Evolutionary conservation across 35 echinoderm and acorn worm genomes (phyloP), one percentile per base, ranked within the genome.

Genomic region (Diadema setosum): DNA sequence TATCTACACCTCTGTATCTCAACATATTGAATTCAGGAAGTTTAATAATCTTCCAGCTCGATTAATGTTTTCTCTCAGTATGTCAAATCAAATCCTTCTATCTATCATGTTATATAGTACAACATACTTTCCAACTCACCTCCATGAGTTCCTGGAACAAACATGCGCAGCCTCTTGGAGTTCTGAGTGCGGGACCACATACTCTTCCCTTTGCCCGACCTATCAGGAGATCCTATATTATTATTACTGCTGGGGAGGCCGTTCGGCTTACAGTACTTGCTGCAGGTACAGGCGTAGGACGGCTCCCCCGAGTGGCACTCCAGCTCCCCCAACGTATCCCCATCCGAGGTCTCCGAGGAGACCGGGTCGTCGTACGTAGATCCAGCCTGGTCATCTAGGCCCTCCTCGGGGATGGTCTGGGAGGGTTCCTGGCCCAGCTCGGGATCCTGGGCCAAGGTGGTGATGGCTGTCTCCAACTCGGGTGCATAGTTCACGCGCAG

Each of bases 121-220:
- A 63, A 63, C 21, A 16, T n/a, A 5, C 23, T 30, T 36, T 31
- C 3, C 37, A 36, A 80, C 92, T 91, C 89, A 96, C 94, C 94
- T 96, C 94, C 94, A 67, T 91, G 70, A n/a, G 81, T 65, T 17
- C 88, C 80, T 4, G 94, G 94, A 46, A 91, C 85, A 49, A 96
- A 73, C 94, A 96, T 96, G 67, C 91, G 87, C 41, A 96, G 82
- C 42, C 94, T 41, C 44, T 85, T 84, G 4, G 89, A 91, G 85
- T 96, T 88, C 31, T 96, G 94, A 29, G 94, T 86, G n/a, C 94
- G 59, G 59, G 90, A 92, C 94, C 94, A 96, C 84, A 96, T 84
- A 37, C 94, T 96, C 65, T 92, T 96, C 12, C 90, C 48, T 73
- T 96, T 96, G 5, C 91, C 65, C 36, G 17, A 65, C 65, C 52